phyloP scores from a whole-genome alignment of 1,140 invertebrate species.

The Heliconius melpomene region DNA sequence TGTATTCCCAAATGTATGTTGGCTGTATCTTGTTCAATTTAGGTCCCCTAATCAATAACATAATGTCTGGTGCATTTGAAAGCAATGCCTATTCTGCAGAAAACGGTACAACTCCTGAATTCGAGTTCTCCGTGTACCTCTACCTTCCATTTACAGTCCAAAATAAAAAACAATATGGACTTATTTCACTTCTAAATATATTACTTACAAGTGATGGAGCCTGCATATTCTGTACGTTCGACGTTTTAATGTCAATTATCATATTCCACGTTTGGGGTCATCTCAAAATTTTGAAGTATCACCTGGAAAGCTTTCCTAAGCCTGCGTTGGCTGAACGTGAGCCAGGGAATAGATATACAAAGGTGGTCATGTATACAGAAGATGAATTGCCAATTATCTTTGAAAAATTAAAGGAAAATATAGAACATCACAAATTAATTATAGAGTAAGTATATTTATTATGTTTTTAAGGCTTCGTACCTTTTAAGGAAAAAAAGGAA shows the following conservation, averaged over 20 bases:
- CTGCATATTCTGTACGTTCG: slow-evolving; percentile 30
- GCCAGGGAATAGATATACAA: background rate
- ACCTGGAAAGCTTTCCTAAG: slow-evolving; percentile 43
- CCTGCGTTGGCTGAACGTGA: slow-evolving; percentile 8
- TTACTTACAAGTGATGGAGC: background rate
- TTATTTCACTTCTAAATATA: background rate
- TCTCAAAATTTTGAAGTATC: slow-evolving; percentile 46
- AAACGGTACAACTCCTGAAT: background rate
- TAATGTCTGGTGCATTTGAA: background rate
- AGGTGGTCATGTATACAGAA: slow-evolving; percentile 19
- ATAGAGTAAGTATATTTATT: slow-evolving; percentile 32
- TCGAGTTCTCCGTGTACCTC: background rate
- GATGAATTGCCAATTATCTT: slow-evolving; percentile 28
- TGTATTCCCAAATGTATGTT: background rate
- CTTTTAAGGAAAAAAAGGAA: no score
- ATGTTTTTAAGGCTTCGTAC: no score
- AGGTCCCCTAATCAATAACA: background rate
- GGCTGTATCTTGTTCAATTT: background rate
- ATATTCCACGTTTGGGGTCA: slow-evolving; percentile 51
- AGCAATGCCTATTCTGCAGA: background rate
- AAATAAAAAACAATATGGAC: background rate
- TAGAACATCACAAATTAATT: slow-evolving; percentile 38
- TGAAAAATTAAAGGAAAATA: slow-evolving; percentile 34
- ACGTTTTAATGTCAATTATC: slow-evolving; percentile 40
- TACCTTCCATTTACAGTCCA: background rate